Percentiles rank a stretch among this genome's conserved stretches.
These are phyloP conservation scores for Siniperca knerii DNA, from an alignment of 2,113 vertebrate species.

Conservation along the genomic window DNA sequence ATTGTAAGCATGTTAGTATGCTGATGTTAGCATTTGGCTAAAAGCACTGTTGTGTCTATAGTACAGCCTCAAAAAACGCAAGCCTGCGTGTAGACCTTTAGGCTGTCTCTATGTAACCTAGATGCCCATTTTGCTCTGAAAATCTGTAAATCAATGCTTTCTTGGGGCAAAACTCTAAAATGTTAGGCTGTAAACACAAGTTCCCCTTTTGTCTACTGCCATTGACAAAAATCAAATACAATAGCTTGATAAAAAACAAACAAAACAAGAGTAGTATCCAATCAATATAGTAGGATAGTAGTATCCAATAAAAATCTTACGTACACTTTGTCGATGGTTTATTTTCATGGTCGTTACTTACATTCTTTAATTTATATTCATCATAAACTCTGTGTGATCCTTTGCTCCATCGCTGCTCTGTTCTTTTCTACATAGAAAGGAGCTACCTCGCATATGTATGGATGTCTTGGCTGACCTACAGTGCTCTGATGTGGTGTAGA, in stretches of 20 bases:
- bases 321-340: neutral
- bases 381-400: constrained; percentile 30
- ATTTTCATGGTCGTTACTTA: constrained; percentile 1
- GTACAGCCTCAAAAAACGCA: too few relatives aligned
- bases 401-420: constrained; percentile 13
- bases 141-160: neutral
- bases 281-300: neutral
- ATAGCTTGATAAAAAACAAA: neutral
- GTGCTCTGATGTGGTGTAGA: constrained; percentile 55
- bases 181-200: neutral
- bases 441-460: constrained; percentile 38
- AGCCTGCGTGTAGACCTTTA: neutral
- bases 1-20: neutral
- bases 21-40: neutral
- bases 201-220: too few relatives aligned
- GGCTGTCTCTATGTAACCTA: neutral
- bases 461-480: constrained; percentile 36
- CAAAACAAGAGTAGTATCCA: neutral
- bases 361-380: constrained; percentile 20
- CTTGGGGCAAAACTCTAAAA: neutral
- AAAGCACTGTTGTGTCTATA: neutral
- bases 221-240: neutral
- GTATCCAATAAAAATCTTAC: too few relatives aligned
- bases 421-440: constrained; percentile 20
- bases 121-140: neutral